Conservation (phyloP, 2,113 vertebrate genomes). For the Syngnathus typhle region DNA sequence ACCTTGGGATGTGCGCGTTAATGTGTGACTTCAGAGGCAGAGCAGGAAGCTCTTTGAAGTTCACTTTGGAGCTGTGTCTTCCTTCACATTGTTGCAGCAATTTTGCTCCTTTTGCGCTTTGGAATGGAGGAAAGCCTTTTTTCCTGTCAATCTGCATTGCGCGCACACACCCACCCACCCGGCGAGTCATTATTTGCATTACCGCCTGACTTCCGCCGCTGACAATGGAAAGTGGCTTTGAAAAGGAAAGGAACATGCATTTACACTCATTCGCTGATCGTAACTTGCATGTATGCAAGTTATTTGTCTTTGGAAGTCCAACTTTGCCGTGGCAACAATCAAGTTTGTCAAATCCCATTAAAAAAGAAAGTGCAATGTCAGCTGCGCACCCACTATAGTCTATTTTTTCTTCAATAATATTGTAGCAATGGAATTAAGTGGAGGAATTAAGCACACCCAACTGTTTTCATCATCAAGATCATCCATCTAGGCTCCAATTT, state of each 20-base stretch:
- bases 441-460: too few species aligned
- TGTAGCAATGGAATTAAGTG: too few species aligned
- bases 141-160: background rate
- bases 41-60: conserved; percentile 1
- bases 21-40: conserved; percentile 1
- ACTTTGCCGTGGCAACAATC: too few species aligned
- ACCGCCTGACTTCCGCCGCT: background rate
- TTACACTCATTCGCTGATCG: background rate
- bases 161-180: background rate
- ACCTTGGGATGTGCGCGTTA: background rate
- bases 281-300: background rate
- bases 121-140: background rate
- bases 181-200: background rate
- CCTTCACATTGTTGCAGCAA: conserved; percentile 5
- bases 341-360: too few species aligned
- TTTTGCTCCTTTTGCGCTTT: background rate
- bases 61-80: background rate
- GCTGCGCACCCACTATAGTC: too few species aligned
- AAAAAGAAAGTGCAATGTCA: too few species aligned
- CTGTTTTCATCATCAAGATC: too few species aligned
- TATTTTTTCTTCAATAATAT: too few species aligned
- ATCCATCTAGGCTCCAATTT: too few species aligned
- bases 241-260: background rate
- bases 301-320: background rate
- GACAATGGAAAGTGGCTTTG: background rate